These are phyloP conservation scores for Daboia siamensis DNA, from an alignment of 2,113 vertebrate genomes.

Conservation along the genomic window DNA sequence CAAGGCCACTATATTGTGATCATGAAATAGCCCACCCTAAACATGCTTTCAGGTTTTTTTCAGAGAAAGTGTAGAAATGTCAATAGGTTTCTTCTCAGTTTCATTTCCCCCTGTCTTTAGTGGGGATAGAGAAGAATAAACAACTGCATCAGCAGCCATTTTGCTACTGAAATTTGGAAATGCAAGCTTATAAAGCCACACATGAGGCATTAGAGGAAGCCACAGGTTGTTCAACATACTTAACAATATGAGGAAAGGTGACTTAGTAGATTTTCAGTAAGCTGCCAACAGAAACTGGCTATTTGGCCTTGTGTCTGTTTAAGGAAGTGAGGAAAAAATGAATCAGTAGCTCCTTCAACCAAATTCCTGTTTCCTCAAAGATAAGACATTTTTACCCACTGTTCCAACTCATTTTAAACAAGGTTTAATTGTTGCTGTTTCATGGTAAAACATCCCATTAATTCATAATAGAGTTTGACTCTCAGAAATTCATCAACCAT, in stretches of 20 bases:
- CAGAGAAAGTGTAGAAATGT: not conserved
- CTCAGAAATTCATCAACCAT: not conserved
- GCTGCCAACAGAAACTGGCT: not conserved
- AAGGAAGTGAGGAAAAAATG: not conserved
- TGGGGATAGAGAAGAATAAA: not conserved
- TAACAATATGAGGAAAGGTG: not conserved
- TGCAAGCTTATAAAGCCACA: not conserved
- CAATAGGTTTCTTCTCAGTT: not conserved
- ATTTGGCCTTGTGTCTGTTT: not conserved
- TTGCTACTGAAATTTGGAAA: not conserved
- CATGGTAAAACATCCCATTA: not conserved
- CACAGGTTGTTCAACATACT: not conserved
- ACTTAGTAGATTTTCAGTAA: not conserved
- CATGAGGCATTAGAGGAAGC: not conserved
- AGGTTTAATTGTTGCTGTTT: not conserved
- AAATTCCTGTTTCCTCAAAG: not conserved
- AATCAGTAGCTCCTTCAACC: not conserved
- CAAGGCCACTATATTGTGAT: not conserved
- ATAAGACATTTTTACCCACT: not conserved
- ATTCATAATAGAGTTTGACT: not conserved
- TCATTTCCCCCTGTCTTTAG: not conserved
- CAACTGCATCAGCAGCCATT: not conserved
- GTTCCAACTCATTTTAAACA: not conserved
- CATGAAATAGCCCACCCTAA: not conserved
- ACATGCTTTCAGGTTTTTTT: not conserved